Evolutionary conservation across 2,888 invertebrate genomes (phyloP), one percentile per base, ranked within the genome.

Genomic region (Lysandra coridon): DNA sequence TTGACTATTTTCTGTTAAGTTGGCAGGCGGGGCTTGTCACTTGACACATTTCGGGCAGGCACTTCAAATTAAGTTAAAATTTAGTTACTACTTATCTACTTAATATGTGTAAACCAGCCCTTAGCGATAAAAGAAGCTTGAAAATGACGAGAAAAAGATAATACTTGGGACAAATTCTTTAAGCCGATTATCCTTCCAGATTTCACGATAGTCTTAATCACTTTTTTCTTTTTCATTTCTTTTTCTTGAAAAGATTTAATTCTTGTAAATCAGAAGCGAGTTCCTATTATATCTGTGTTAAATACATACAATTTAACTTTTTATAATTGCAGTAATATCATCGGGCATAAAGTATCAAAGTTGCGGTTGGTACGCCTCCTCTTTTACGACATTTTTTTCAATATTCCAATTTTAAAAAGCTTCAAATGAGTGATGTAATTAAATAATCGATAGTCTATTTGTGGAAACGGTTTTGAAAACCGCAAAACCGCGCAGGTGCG

Each of bases 401-500:
- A 44, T 44, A 44, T n/a, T 7, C 2, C 40, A 10, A 40, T 33
- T 17, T 33, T 4, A 69, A 3, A 69, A 4, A 37, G 12, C 69
- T 69, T 23, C 1, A 69, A 69, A 69, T 33, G 5, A 14, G 33
- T 33, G 14, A 12, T 30, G 12, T 69, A 69, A 69, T 69, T 37
- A 69, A 33, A 69, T 33, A 14, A 69, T 69, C 69, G 69, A 69
- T 23, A 12, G 30, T 12, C 30, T 44, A 74, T 74, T 74, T 74
- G 23, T n/a, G 74, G 30, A 79, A 62, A 23, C 78, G 37, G 17
- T 33, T 69, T 37, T 37, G 69, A 3, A 73, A 81, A 81, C 80
- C 79, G 78, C 80, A 82, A 80, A 75, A 30, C n/a, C 12, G 73
- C 80, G 81, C 83, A 84, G 83, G 83, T 84, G 84, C 77, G 73